These are phyloP conservation scores for Cotesia glomerata DNA, from an alignment of 1,140 invertebrate genomes.

Conservation along the genomic window DNA sequence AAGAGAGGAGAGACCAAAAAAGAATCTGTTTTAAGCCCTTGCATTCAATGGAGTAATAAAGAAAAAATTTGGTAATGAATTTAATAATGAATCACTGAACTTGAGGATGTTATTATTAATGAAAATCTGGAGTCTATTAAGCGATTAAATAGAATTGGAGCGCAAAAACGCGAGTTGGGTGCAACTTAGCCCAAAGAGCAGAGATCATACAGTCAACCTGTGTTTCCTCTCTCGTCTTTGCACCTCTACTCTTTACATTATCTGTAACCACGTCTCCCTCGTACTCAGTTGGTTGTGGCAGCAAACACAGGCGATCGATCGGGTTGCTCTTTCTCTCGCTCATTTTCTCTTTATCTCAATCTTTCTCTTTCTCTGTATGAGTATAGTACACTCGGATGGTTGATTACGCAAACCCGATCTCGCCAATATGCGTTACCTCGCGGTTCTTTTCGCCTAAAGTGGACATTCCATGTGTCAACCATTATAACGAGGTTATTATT, in stretches of 20 bases:
- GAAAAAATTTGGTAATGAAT: background rate
- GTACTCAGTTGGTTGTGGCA: background rate
- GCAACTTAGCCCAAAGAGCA: background rate
- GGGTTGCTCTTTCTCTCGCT: constrained; percentile 10
- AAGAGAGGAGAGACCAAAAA: background rate
- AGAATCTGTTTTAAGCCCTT: constrained; percentile 17
- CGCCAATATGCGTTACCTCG: constrained; percentile 3
- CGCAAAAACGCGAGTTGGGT: background rate
- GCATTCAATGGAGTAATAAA: background rate
- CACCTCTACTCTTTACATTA: constrained; percentile 16
- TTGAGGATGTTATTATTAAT: background rate
- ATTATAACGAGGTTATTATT: background rate
- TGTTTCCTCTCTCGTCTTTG: background rate
- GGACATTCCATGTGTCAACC: background rate
- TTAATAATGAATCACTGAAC: background rate
- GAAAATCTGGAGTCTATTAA: background rate
- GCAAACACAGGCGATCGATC: constrained; percentile 10
- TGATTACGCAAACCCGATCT: constrained; percentile 14
- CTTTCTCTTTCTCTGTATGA: background rate
- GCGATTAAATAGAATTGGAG: too few species aligned
- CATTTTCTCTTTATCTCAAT: background rate
- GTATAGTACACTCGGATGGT: background rate
- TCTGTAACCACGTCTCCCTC: background rate
- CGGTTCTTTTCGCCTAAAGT: constrained; percentile 1
- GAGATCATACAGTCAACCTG: background rate